phyloP scores from a whole-genome alignment of 2,113 vertebrate species.

The Glaucidium brasilianum region DNA sequence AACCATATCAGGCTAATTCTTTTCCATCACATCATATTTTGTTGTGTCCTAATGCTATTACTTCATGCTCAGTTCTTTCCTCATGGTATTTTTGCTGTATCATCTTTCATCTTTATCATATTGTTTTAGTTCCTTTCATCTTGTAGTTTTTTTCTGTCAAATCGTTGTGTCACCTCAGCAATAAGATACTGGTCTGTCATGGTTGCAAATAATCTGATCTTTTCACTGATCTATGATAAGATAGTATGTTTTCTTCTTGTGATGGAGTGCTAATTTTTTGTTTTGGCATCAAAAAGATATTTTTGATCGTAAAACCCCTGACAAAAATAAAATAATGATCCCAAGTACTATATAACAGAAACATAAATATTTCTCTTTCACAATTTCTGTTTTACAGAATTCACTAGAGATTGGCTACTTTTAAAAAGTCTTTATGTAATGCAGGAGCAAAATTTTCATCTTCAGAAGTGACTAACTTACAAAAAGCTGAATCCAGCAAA shows the following conservation, averaged over 20 bases:
- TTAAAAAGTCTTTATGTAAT: background rate
- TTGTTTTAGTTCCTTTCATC: conserved; percentile 43
- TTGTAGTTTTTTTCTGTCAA: background rate
- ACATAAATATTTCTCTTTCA: background rate
- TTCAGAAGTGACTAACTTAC: background rate
- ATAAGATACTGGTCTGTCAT: background rate
- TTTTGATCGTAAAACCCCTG: background rate
- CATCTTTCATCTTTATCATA: conserved; percentile 33
- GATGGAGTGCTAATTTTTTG: background rate
- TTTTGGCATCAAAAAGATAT: background rate
- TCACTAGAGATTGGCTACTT: background rate
- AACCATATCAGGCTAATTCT: conserved; percentile 17
- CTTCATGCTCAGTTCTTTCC: background rate
- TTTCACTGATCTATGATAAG: background rate
- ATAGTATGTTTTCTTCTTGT: background rate
- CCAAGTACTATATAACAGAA: background rate
- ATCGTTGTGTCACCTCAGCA: background rate
- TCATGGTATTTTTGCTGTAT: background rate
- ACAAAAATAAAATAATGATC: background rate
- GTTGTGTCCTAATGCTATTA: background rate
- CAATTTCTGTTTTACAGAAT: background rate
- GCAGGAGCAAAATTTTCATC: background rate
- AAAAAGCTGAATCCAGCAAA: background rate
- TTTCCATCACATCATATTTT: background rate
- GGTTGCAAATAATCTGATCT: background rate